These are phyloP conservation scores for Toxonevra muliebris DNA, from an alignment of 2,888 invertebrate genomes.

Conservation along the genomic window DNA sequence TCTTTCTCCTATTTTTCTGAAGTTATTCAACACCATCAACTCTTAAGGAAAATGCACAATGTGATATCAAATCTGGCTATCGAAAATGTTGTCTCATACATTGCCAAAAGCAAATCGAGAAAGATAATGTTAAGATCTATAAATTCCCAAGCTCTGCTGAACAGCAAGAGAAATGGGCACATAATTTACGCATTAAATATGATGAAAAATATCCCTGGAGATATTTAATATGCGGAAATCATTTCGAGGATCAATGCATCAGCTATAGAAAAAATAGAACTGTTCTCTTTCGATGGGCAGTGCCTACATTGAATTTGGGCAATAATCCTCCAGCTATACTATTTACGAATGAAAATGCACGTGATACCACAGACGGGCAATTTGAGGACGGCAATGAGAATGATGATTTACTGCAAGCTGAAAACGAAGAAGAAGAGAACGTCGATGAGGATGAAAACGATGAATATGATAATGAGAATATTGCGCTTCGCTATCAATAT, in stretches of 20 bases:
- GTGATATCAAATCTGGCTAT: slow-evolving; percentile 40
- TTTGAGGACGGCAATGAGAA: slow-evolving; percentile 29
- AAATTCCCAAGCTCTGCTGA: slow-evolving; percentile 48
- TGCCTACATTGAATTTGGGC: slow-evolving; percentile 37
- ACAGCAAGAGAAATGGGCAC: slow-evolving; percentile 50
- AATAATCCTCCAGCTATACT: slow-evolving; percentile 22
- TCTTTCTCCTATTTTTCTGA: background rate
- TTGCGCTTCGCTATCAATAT: too few relatives aligned
- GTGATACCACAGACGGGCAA: slow-evolving; percentile 33
- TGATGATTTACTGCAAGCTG: background rate
- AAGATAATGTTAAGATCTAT: slow-evolving; percentile 51
- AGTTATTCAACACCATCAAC: slow-evolving; percentile 17
- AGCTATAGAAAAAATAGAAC: slow-evolving; percentile 41
- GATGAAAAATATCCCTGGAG: slow-evolving; percentile 47
- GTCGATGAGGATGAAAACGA: slow-evolving; percentile 12
- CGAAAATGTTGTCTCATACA: slow-evolving; percentile 50
- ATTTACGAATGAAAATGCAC: slow-evolving; percentile 24
- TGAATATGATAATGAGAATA: too few relatives aligned
- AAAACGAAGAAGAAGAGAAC: slow-evolving; percentile 11
- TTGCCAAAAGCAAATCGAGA: slow-evolving; percentile 49
- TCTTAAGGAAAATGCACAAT: slow-evolving; percentile 31
- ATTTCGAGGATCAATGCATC: slow-evolving; percentile 37
- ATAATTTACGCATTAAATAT: slow-evolving; percentile 49
- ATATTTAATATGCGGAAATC: slow-evolving; percentile 35
- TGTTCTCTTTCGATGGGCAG: slow-evolving; percentile 33